These are phyloP conservation scores for Sminthurides bifidus DNA, from an alignment of 1,140 invertebrate genomes.

Conservation along the genomic window DNA sequence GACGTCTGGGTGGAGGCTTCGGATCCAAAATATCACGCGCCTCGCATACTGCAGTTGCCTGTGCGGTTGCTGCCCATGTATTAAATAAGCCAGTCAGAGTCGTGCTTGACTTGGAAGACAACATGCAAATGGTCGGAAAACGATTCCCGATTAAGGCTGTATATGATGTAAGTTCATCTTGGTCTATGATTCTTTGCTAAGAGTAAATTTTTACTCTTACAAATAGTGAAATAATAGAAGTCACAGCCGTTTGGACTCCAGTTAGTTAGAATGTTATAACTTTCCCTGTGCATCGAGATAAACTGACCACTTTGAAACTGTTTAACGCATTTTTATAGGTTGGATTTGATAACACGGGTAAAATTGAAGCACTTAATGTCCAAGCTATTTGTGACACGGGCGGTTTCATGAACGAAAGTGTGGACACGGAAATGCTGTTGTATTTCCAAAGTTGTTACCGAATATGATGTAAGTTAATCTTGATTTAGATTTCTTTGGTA, in stretches of 20 bases:
- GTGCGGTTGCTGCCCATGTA: constrained; percentile 21
- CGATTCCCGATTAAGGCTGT: constrained; percentile 24
- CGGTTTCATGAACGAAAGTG: constrained; percentile 45
- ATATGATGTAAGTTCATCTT: constrained; percentile 8
- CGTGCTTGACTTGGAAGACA: constrained; percentile 25
- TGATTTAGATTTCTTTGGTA: constrained; percentile 33
- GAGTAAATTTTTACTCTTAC: too few relatives aligned
- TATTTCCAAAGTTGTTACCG: too few relatives aligned
- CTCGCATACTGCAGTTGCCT: constrained; percentile 8
- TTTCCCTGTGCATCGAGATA: too few relatives aligned
- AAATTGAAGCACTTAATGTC: constrained; percentile 51
- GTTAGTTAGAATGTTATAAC: too few relatives aligned
- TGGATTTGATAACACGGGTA: constrained; percentile 50
- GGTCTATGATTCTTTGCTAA: constrained; percentile 33
- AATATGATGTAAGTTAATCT: constrained; percentile 7
- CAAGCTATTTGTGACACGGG: constrained; percentile 53
- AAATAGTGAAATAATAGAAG: too few relatives aligned
- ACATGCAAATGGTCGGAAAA: constrained; percentile 34
- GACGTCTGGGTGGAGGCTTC: constrained; percentile 24
- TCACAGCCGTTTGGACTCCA: too few relatives aligned
- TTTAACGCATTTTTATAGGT: constrained; percentile 37
- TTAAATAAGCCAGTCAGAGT: constrained; percentile 22
- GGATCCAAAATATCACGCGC: constrained; percentile 19
- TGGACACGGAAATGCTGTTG: too few relatives aligned
- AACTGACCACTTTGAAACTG: too few relatives aligned